phyloP scores from a whole-genome alignment of 2,113 vertebrate genomes.

The Gavia stellata region DNA sequence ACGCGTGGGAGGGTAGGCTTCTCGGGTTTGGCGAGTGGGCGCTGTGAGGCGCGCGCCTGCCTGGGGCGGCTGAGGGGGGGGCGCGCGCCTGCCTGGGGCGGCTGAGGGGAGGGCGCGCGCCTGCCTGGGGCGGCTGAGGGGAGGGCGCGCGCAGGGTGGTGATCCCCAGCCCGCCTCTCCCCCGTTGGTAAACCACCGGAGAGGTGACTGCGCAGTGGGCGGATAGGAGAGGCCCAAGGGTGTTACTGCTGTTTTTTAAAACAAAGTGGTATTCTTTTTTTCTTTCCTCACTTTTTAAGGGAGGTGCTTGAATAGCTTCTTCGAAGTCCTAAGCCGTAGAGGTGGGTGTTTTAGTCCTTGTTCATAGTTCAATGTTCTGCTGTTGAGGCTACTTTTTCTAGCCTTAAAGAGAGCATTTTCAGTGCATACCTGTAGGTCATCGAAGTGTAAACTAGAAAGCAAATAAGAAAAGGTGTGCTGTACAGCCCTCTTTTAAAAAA shows the following conservation, averaged over 20 bases:
- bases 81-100: too few species aligned
- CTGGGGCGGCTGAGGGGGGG: background rate
- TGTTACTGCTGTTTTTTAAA: background rate
- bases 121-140: background rate
- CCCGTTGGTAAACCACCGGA: rapidly evolving
- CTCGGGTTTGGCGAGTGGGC: too few species aligned
- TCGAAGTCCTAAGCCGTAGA: background rate
- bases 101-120: background rate
- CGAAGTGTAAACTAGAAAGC: background rate
- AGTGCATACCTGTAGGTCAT: background rate
- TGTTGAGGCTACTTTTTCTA: background rate
- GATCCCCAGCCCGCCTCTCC: too few species aligned
- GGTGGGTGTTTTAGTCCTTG: background rate
- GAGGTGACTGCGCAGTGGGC: background rate
- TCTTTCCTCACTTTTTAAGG: rapidly evolving
- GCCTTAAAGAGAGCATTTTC: background rate
- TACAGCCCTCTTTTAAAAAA: background rate
- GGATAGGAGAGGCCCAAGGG: background rate
- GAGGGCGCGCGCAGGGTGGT: background rate
- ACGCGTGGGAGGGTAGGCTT: background rate
- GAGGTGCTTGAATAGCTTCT: background rate
- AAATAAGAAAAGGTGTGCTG: background rate
- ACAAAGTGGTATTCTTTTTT: too few species aligned
- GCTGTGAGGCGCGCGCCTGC: too few species aligned
- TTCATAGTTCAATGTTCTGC: background rate